A percentile compares a stretch with the other conserved stretches of the same genome.
phyloP scores from a whole-genome alignment of 1,140 invertebrate species.

The Matsumurasca onukii region DNA sequence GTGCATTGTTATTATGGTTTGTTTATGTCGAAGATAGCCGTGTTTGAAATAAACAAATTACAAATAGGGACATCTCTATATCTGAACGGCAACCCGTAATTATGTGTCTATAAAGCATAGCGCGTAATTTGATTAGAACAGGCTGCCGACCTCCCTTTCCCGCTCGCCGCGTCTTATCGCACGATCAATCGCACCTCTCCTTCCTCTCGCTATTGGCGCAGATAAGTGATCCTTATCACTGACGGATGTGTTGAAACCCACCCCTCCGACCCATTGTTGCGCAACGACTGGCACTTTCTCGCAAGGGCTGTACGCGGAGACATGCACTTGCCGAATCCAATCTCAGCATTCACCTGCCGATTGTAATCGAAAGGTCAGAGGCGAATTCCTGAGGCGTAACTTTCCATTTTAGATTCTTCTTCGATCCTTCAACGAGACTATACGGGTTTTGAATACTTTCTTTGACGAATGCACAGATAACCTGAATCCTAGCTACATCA shows the following conservation, averaged over 20 bases:
- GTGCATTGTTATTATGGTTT: slow-evolving; percentile 17
- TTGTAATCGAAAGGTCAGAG: background rate
- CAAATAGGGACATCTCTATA: slow-evolving; percentile 21
- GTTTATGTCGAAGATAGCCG: slow-evolving; percentile 17
- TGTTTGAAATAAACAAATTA: background rate
- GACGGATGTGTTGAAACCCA: slow-evolving; percentile 17
- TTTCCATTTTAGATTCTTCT: no score
- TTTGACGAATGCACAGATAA: no score
- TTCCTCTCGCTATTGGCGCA: background rate
- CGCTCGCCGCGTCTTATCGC: background rate
- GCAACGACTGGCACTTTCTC: background rate
- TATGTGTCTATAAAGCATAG: slow-evolving; percentile 7
- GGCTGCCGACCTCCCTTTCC: slow-evolving; percentile 19
- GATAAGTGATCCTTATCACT: slow-evolving; percentile 9
- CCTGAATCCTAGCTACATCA: no score
- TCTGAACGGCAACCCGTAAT: slow-evolving; percentile 12
- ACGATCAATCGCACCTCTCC: background rate
- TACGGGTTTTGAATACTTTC: no score
- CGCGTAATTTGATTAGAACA: slow-evolving; percentile 17
- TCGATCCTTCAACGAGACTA: no score
- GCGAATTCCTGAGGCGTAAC: no score
- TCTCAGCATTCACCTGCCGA: background rate
- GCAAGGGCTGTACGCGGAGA: no score
- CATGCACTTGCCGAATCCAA: background rate
- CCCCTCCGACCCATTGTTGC: background rate